phyloP scores from a whole-genome alignment of 2,888 invertebrate species.

The Linnaemya vulpina region DNA sequence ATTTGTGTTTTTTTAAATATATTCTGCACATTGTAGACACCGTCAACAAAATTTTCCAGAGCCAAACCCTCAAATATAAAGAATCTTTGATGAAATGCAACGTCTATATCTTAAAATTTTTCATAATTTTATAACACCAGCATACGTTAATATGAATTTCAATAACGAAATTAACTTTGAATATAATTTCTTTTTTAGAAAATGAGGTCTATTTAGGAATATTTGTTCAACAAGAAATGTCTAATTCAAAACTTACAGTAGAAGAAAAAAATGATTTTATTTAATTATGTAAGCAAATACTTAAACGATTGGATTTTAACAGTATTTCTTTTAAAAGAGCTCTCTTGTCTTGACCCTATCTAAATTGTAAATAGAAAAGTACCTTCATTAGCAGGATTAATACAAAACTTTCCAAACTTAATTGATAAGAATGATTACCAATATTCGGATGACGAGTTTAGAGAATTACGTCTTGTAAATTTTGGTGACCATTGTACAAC shows the following conservation, averaged over 20 bases:
- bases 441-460: not conserved
- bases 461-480: not conserved
- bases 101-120: not conserved
- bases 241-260: not conserved
- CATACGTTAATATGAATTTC: not conserved
- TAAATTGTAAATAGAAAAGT: slow-evolving; percentile 3
- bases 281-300: slow-evolving; percentile 16
- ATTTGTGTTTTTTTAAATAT: slow-evolving; percentile 35
- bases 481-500: slow-evolving; percentile 1
- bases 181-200: not conserved
- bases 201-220: slow-evolving; percentile 1
- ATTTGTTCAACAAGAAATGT: not conserved
- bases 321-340: slow-evolving; percentile 2
- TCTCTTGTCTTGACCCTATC: slow-evolving; percentile 18
- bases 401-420: slow-evolving; percentile 1
- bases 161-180: slow-evolving; percentile 7
- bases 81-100: not conserved
- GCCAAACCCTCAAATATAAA: not conserved
- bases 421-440: not conserved
- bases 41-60: slow-evolving; percentile 2
- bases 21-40: slow-evolving; percentile 1
- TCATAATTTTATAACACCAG: not conserved
- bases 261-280: not conserved
- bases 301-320: slow-evolving; percentile 25
- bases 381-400: not conserved